Base-by-base conservation (phyloP, 2,113 vertebrate genomes). In the Syngnathus floridae region DNA sequence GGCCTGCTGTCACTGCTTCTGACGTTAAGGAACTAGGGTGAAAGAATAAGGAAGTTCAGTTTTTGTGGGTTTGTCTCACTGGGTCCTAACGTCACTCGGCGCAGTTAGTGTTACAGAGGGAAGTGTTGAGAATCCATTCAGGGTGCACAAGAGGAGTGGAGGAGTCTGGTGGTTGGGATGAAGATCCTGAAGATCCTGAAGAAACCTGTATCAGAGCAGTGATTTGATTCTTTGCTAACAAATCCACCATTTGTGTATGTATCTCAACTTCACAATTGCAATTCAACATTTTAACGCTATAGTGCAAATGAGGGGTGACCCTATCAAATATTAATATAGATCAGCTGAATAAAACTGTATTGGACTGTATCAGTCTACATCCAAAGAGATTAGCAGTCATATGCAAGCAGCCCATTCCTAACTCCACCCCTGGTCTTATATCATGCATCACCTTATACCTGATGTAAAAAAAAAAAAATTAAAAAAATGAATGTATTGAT, bases 11-110 rank as follows among this genome's bases (percentile, higher is more conserved):
- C 61, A 70, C 64, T 60, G 69, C 61, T 22, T 62, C 74, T 14
- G 74, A 66, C 67, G 74, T 80, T 68, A 66, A 84, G 77, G 70
- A 78, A 83, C 80, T 83, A n/a, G 13, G 68, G 67, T 79, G 77
- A 79, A 45, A 62, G 73, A 79, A 75, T 55, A 45, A 87, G 81
- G 81, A 72, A 87, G 80, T 84, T 71, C 76, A 87, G 85, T 87
- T 84, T 83, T 90, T 91, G 84, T 89, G 89, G 86, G 69, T 83
- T 66, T 87, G 68, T 82, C 69, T 79, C 62, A 75, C 87, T 82
- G 89, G 88, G 91, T 91, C 89, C 88, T 89, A 90, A 80, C 88
- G 86, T 78, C 79, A 74, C 68, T 12, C 62, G 71, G 59, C 2
- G 35, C 56, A 61, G 58, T 61, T 19, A 17, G 54, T 56, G 16